Percentiles rank a stretch among this genome's conserved stretches.
Conservation (phyloP, 2,797 vertebrate species). For the Melanotaenia pygmaea region DNA sequence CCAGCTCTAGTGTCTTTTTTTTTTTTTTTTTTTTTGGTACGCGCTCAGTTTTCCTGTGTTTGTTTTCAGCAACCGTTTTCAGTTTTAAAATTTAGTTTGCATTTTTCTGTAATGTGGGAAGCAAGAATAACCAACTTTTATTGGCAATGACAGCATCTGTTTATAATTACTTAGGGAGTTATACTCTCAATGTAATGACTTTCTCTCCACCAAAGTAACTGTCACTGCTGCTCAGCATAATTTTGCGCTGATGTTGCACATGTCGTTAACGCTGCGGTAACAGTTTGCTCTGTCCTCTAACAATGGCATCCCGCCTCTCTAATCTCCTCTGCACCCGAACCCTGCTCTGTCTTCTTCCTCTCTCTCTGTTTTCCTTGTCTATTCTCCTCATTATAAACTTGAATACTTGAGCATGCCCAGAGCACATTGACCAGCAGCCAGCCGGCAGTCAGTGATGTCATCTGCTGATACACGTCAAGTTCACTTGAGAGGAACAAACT, state of each 20-base stretch:
- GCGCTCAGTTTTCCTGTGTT: not conserved
- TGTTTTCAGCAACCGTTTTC: constrained; percentile 11
- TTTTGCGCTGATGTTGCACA: constrained; percentile 68
- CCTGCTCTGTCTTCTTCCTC: constrained; percentile 23
- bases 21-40: not conserved
- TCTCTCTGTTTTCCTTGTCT: constrained; percentile 26
- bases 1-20: not conserved
- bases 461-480: constrained; percentile 53
- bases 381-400: constrained; percentile 29
- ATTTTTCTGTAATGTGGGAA: constrained; percentile 8
- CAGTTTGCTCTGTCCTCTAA: constrained; percentile 45
- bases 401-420: constrained; percentile 21
- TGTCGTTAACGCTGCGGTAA: constrained; percentile 56
- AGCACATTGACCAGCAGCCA: constrained; percentile 30
- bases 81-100: constrained; percentile 25
- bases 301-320: constrained; percentile 62
- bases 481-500: constrained; percentile 61
- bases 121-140: constrained; percentile 10
- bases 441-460: constrained; percentile 59
- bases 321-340: constrained; percentile 52
- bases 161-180: constrained; percentile 29
- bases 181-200: constrained; percentile 41
- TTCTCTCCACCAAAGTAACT: constrained; percentile 30
- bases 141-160: constrained; percentile 20
- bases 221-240: constrained; percentile 59